Evolutionary conservation across 1,140 invertebrate species (phyloP), one percentile per base, ranked within the genome.

Genomic region (Trichonephila clavipes): DNA sequence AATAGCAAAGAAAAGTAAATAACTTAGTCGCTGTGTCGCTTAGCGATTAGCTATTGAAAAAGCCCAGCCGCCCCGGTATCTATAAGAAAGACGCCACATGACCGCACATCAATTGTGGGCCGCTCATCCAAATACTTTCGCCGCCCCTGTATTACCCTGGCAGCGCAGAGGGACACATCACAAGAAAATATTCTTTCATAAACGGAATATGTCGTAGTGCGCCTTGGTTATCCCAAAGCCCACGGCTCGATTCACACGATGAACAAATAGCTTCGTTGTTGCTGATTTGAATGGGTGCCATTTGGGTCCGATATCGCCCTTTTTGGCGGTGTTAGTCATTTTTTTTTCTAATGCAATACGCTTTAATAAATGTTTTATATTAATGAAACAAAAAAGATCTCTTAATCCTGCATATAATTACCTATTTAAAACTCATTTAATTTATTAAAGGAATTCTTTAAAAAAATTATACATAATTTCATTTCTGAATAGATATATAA

Each of bases 81-180:
- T 90, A 64, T 85, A 89, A 51, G 88, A 89, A 72, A 34, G 24
- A 72, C 24, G 44, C 66, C 89, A 90, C 77, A 82, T 90, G 89
- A 90, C 69, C 72, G 89, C 51, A 90, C 89, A 90, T 90, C 89
- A 90, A 90, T 90, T 90, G 89, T 34, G 72, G 89, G 18, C 87
- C 44, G 40, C 87, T 88, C 87, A 69, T 44, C 69, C 89, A 82
- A 82, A 90, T 90, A 90, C n/a, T 90, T 90, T 90, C 69, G 61
- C 82, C 82, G 82, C 62, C 59, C 59, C 85, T 34, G 59, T 40
- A 90, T 90, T 62, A 72, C 77, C 72, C 77, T 21, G 89, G 89
- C 24, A 77, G 88, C 88, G 66, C 66, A 69, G 24, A 69, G 66
- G 66, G 66, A 69, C 66, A 69, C 66, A 28, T 69, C 69, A 64